phyloP scores from a whole-genome alignment of 2,888 invertebrate genomes.

The Lepidonotus clava region DNA sequence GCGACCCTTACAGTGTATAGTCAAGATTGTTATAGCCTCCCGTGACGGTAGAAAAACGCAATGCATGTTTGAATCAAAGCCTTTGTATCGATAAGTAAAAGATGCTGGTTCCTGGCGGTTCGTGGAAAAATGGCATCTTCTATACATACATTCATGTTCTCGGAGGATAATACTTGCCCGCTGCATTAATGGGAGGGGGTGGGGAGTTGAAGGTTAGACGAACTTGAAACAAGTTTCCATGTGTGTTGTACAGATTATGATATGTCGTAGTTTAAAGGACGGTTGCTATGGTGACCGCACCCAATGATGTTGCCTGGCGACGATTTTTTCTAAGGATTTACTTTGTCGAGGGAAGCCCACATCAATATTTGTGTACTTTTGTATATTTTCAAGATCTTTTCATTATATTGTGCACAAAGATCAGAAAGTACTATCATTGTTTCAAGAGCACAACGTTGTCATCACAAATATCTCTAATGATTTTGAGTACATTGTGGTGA shows the following conservation, averaged over 20 bases:
- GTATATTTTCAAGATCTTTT: conserved; percentile 27
- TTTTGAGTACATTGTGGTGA: neutral
- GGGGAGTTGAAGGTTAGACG: conserved; percentile 25
- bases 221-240: conserved; percentile 47
- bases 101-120: neutral
- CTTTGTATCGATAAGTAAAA: conserved; percentile 3
- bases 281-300: neutral
- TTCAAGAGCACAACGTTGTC: conserved; percentile 16
- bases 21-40: neutral
- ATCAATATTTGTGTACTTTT: conserved; percentile 24
- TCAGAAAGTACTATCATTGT: neutral
- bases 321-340: conserved; percentile 16
- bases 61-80: neutral
- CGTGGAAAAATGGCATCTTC: neutral
- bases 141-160: neutral
- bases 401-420: conserved; percentile 28
- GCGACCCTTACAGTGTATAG: neutral
- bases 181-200: neutral
- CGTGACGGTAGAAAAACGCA: neutral
- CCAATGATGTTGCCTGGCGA: neutral
- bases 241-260: conserved; percentile 34
- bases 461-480: conserved; percentile 11
- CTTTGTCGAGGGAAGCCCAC: conserved; percentile 5
- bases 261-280: conserved; percentile 4
- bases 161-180: neutral